These are phyloP conservation scores for Arvicanthis niloticus DNA, from an alignment of 2,113 vertebrate species.

Conservation along the genomic window DNA sequence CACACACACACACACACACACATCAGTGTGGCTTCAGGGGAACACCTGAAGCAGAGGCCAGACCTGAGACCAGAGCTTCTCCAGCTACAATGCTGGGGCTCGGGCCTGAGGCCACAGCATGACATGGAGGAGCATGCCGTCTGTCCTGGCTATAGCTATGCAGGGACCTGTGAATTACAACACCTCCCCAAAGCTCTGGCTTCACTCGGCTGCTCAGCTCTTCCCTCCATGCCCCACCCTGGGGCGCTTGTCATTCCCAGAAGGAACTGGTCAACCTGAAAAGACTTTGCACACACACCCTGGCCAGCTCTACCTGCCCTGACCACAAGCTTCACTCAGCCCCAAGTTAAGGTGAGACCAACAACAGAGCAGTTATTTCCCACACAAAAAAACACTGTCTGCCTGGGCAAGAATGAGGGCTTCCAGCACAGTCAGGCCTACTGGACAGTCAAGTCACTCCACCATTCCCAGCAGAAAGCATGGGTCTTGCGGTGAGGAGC, in stretches of 20 bases:
- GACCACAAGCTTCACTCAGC: not conserved
- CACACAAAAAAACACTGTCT: rapidly evolving
- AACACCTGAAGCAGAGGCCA: not conserved
- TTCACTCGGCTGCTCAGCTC: not conserved
- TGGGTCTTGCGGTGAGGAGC: not conserved
- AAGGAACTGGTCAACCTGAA: not conserved
- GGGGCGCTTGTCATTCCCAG: not conserved
- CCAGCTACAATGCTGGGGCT: too few relatives aligned
- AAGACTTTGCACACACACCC: too few relatives aligned
- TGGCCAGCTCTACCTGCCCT: not conserved
- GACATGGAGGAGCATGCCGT: rapidly evolving
- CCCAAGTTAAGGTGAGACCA: too few relatives aligned
- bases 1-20: not conserved
- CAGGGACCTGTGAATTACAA: too few relatives aligned
- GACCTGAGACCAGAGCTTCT: not conserved
- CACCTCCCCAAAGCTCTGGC: not conserved
- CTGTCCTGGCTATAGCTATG: rapidly evolving
- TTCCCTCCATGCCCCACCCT: not conserved
- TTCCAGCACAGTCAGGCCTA: rapidly evolving
- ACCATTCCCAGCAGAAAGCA: rapidly evolving
- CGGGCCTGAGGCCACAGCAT: not conserved
- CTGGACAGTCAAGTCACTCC: not conserved
- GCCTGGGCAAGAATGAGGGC: not conserved
- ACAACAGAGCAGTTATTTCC: not conserved
- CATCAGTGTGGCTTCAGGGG: not conserved